Base-by-base conservation (phyloP, 2,888 invertebrate genomes). In the Agrotis clavis region DNA sequence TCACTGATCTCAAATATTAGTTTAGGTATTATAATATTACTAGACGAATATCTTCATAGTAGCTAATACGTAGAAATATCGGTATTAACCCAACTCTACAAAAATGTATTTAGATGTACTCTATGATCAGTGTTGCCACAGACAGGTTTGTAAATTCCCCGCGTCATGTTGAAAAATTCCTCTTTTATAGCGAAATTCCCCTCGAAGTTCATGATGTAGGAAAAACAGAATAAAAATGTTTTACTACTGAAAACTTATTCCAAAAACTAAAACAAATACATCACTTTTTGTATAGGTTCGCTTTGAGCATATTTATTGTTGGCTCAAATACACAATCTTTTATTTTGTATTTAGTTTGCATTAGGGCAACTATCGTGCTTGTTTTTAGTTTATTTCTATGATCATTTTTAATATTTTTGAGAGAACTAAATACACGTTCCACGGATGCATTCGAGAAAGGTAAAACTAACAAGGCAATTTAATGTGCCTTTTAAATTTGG, bases 251-350 rank as follows among this genome's bases (percentile, higher is more conserved):
- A 50, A 51, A 63, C 63, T 63, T 63, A 63, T 63, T 63, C 63
- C 50, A 63, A 63, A 63, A 63, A 63, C 63, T 63, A 63, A 63
- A 63, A 63, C 63, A 63, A 63, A 60, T 60, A 56, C 56, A 60
- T 60, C 41, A 60, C 60, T 60, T 60, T 41, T 60, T 60, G 60
- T 41, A 19, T 60, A 60, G 45, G 45, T 60, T 60, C 60, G 60
- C 60, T 60, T 60, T 60, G 60, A 60, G 60, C 60, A 45, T 60
- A 56, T 56, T 56, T 25, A 60, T 45, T 60, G 60, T 60, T 60
- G 60, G 60, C 19, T 60, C 60, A 60, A 60, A 60, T 60, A 48
- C 48, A 48, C 48, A 48, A 48, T 48, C 48, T 48, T 48, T 48
- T 48, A 48, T 18, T 48, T 48, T 16, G 48, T 48, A 18, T 48